Conservation (phyloP, 35 echinoderm and acorn worm species). For the Lytechinus pictus region DNA sequence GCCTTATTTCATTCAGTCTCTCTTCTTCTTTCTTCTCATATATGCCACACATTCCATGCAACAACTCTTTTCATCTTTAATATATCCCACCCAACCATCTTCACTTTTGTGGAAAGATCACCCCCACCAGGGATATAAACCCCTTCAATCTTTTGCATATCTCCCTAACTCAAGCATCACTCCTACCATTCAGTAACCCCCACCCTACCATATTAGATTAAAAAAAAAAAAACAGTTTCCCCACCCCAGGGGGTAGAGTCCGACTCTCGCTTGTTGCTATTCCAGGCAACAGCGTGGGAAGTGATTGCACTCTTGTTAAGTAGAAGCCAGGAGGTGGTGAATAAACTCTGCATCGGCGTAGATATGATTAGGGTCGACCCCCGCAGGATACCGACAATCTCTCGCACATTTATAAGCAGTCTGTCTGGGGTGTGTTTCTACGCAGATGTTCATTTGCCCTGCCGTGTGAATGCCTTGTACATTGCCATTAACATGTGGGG, state of each 20-base stretch:
- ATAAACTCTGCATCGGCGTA: constrained; percentile 1
- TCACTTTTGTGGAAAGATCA: no score
- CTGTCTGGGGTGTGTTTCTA: not conserved
- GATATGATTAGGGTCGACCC: not conserved
- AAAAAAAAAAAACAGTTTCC: not conserved
- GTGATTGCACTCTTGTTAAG: not conserved
- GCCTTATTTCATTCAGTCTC: no score
- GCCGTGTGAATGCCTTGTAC: not conserved
- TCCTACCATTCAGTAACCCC: not conserved
- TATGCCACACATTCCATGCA: no score
- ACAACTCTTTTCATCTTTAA: not conserved
- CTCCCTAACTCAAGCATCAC: not conserved
- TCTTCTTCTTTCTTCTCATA: no score
- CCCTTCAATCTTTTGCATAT: no score
- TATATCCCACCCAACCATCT: not conserved
- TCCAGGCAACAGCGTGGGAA: not conserved
- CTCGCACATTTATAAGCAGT: constrained; percentile 11
- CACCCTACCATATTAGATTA: no score
- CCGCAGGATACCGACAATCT: constrained; percentile 8
- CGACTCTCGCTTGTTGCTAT: not conserved
- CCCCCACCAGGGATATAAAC: no score
- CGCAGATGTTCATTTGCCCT: not conserved
- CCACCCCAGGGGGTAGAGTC: not conserved
- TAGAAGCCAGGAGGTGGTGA: not conserved
- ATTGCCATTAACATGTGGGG: no score